Percentiles rank a stretch among this genome's conserved stretches.
Conservation (phyloP, 1,140 invertebrate genomes). For the Euura saliciscinereae region DNA sequence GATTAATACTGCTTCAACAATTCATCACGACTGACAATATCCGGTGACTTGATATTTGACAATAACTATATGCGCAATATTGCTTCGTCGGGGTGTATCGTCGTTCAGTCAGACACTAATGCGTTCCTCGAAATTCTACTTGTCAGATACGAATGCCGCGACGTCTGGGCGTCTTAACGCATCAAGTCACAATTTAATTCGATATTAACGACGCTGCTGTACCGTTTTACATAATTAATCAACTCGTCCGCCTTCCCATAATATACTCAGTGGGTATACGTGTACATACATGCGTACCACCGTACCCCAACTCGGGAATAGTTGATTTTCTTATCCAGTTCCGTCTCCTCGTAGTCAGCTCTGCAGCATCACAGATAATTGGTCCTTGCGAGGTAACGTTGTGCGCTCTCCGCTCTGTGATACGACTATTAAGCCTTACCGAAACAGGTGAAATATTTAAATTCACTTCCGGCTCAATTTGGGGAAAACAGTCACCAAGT, state of each 20-base stretch:
- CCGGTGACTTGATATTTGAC: no score
- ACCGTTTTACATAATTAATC: neutral
- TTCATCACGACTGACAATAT: no score
- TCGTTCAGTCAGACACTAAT: neutral
- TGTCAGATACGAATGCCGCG: neutral
- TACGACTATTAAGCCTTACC: neutral
- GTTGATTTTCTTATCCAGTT: neutral
- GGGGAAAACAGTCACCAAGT: neutral
- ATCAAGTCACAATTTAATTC: slow-evolving; percentile 4
- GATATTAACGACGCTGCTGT: neutral
- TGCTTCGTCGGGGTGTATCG: no score
- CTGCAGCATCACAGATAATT: neutral
- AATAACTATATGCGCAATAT: no score
- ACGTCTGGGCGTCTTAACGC: slow-evolving; percentile 3
- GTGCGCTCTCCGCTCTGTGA: neutral
- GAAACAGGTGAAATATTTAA: neutral
- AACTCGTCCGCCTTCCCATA: neutral
- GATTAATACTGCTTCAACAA: no score
- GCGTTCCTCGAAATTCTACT: neutral
- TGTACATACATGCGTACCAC: neutral
- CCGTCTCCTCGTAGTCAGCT: neutral
- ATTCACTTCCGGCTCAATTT: neutral
- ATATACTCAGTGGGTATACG: neutral
- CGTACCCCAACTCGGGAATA: neutral
- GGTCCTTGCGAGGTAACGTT: neutral